Conservation (phyloP, 1,140 invertebrate genomes). For the Streblospio benedicti region DNA sequence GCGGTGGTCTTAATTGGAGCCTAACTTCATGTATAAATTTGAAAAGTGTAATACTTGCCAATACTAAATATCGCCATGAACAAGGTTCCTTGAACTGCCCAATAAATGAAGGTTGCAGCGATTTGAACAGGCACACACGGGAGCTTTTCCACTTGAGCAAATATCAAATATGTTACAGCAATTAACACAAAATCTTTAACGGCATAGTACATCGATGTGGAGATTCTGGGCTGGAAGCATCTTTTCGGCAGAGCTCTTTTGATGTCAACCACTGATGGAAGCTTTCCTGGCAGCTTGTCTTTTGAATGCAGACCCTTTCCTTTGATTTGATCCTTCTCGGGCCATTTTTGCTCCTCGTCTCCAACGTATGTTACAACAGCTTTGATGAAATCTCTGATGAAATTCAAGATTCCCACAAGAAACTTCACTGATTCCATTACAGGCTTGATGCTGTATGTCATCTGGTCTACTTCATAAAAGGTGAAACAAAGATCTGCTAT, state of each 20-base stretch:
- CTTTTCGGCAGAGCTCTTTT: slow-evolving; percentile 34
- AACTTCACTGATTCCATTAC: no score
- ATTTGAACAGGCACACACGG: slow-evolving; percentile 40
- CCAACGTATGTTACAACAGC: no score
- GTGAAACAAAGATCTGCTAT: no score
- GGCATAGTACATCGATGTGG: slow-evolving; percentile 38
- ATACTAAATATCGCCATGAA: slow-evolving; percentile 45
- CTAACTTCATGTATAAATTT: no score
- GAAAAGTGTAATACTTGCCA: no score
- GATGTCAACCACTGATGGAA: slow-evolving; percentile 35
- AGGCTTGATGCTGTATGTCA: no score
- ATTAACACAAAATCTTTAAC: slow-evolving; percentile 36
- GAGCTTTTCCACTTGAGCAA: slow-evolving; percentile 24
- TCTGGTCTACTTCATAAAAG: no score
- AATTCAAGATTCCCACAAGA: no score
- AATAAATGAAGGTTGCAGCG: slow-evolving; percentile 36
- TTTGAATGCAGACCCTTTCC: slow-evolving; percentile 10
- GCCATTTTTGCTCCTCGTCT: not conserved
- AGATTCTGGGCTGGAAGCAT: slow-evolving; percentile 36
- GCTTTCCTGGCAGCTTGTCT: slow-evolving; percentile 16
- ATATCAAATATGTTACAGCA: slow-evolving; percentile 22
- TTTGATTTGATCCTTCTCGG: not conserved
- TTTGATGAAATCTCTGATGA: no score
- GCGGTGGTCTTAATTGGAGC: no score
- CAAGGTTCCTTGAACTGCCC: slow-evolving; percentile 43